These are phyloP conservation scores for Elaeidobius kamerunicus DNA, from an alignment of 2,888 invertebrate genomes.

Conservation along the genomic window DNA sequence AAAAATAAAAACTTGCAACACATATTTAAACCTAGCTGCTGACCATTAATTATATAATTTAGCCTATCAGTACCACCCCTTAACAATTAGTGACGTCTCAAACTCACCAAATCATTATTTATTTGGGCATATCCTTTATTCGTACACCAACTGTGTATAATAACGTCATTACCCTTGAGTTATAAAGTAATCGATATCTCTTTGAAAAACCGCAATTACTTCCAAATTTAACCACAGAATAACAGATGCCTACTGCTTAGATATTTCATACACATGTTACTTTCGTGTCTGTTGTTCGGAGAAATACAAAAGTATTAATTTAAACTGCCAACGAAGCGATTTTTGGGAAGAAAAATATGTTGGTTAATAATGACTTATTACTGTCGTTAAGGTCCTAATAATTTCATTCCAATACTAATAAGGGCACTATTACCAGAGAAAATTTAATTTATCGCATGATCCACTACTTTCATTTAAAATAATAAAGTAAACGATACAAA, in stretches of 20 bases:
- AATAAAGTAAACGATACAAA: too few species aligned
- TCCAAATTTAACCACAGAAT: conserved; percentile 15
- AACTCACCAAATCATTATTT: neutral
- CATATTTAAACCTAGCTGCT: too few species aligned
- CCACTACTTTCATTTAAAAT: too few species aligned
- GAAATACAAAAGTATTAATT: conserved; percentile 1
- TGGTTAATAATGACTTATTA: neutral
- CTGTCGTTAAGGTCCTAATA: neutral
- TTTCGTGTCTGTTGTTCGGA: neutral
- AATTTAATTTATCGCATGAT: too few species aligned
- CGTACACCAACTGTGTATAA: conserved; percentile 1
- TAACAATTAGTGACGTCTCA: too few species aligned
- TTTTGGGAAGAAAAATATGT: neutral
- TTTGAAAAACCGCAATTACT: conserved; percentile 24
- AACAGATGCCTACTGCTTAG: conserved; percentile 5
- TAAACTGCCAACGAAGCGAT: neutral
- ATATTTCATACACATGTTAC: neutral
- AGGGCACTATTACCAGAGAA: too few species aligned
- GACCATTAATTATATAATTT: too few species aligned
- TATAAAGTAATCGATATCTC: conserved; percentile 27
- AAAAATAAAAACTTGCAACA: too few species aligned
- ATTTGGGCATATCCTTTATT: neutral
- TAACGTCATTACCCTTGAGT: conserved; percentile 10
- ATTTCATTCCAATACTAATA: too few species aligned
- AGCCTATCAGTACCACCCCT: too few species aligned